A percentile compares a stretch with the other conserved stretches of the same genome.
Conservation (phyloP, 2,888 invertebrate species). For the Synanthedon formicaeformis region DNA sequence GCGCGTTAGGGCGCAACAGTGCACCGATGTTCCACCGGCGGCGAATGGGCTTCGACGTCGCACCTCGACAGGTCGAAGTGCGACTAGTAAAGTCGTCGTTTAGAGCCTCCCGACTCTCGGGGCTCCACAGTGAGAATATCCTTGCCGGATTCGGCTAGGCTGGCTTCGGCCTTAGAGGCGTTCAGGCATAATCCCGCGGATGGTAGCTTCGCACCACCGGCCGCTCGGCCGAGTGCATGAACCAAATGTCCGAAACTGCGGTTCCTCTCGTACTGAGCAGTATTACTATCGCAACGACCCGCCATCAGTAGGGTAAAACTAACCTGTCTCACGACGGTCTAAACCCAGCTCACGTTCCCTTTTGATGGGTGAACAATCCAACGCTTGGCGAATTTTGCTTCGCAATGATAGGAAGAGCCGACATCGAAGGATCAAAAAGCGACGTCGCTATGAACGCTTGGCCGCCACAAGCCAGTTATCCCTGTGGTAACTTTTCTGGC, state of each 20-base stretch:
- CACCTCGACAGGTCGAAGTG: no score
- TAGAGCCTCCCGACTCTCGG: conserved; percentile 49
- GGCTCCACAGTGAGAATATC: neutral
- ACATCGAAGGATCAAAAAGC: conserved; percentile 80
- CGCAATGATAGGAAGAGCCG: conserved; percentile 52
- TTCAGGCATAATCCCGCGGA: neutral
- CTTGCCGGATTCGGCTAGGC: neutral
- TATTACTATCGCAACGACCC: conserved; percentile 58
- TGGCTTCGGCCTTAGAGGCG: neutral
- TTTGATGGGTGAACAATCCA: neutral
- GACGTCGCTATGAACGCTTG: conserved; percentile 45
- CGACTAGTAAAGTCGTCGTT: no score
- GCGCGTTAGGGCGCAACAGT: no score
- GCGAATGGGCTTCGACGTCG: no score
- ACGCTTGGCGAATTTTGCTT: neutral
- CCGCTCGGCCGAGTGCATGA: neutral
- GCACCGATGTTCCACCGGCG: no score
- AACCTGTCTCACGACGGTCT: conserved; percentile 71
- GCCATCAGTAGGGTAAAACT: conserved; percentile 64
- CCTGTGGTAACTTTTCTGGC: conserved; percentile 75
- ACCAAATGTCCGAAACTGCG: conserved; percentile 66
- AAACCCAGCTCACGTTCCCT: neutral
- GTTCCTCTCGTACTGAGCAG: conserved; percentile 29
- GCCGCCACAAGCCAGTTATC: conserved; percentile 74
- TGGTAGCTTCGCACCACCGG: neutral